Percentiles rank a stretch among this genome's conserved stretches.
Evolutionary conservation across 2,113 vertebrate species (phyloP).

Genomic region (Alosa alosa): DNA sequence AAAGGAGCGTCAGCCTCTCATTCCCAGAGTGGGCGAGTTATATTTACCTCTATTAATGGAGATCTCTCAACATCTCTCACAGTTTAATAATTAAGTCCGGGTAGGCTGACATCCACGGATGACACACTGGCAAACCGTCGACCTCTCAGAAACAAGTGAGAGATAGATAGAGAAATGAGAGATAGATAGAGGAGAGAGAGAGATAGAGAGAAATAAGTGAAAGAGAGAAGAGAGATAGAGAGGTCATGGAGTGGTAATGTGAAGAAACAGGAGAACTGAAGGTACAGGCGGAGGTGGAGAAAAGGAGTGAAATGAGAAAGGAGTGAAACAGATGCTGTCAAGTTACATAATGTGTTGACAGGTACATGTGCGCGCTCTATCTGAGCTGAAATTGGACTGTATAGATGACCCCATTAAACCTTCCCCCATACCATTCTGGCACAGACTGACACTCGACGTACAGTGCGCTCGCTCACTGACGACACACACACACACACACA

Average conservation of each 20-base stretch:
- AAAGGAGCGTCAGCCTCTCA: slow-evolving; percentile 70
- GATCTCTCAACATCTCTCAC: slow-evolving; percentile 56
- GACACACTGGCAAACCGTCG: neutral
- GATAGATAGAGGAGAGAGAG: neutral
- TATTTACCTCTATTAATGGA: slow-evolving; percentile 74
- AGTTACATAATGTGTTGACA: too few relatives aligned
- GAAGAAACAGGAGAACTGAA: neutral
- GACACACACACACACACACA: too few relatives aligned
- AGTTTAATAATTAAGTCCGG: slow-evolving; percentile 67
- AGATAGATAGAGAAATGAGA: neutral
- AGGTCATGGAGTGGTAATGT: neutral
- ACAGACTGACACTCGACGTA: neutral
- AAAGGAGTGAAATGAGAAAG: too few relatives aligned
- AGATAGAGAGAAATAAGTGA: neutral
- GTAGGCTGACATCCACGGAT: neutral
- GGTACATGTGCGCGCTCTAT: neutral
- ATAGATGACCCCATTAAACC: neutral
- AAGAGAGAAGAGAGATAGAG: neutral
- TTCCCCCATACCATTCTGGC: neutral
- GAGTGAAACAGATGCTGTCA: too few relatives aligned
- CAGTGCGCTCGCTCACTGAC: too few relatives aligned
- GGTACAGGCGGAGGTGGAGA: neutral
- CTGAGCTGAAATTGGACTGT: neutral
- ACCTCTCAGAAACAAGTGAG: neutral
- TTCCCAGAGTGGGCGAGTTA: slow-evolving; percentile 69